Percentiles rank a stretch among this genome's conserved stretches.
These are phyloP conservation scores for Aphis gossypii DNA, from an alignment of 1,140 invertebrate genomes.

Conservation along the genomic window DNA sequence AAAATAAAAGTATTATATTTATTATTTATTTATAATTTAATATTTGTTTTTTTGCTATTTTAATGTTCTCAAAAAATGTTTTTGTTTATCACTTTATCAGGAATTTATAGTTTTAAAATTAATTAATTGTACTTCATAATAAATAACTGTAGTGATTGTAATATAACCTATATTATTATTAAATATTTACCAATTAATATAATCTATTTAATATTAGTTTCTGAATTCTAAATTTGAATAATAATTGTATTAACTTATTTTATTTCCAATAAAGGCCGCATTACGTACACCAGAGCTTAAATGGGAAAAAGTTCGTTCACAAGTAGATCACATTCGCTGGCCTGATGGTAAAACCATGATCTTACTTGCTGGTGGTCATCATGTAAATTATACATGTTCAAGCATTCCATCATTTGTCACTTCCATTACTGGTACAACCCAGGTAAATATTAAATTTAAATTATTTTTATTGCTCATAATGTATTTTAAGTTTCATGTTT, in stretches of 20 bases:
- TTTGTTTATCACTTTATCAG: neutral
- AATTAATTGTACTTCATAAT: neutral
- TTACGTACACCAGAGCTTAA: conserved; percentile 90
- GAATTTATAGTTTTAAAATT: neutral
- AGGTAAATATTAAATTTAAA: conserved; percentile 66
- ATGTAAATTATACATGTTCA: conserved; percentile 96
- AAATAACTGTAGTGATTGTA: neutral
- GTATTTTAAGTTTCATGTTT: conserved; percentile 68
- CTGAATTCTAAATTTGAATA: neutral
- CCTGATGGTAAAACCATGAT: conserved; percentile 91
- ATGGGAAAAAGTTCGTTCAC: conserved; percentile 96
- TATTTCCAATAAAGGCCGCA: conserved; percentile 76
- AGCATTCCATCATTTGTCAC: conserved; percentile 97
- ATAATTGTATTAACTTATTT: conserved; percentile 25
- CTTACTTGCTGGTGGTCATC: conserved; percentile 90
- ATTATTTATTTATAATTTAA: too few relatives aligned
- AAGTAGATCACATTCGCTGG: conserved; percentile 98
- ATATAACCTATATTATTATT: neutral
- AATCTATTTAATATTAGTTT: neutral
- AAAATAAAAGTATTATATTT: too few relatives aligned
- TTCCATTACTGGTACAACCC: conserved; percentile 92
- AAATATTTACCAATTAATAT: neutral
- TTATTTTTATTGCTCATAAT: neutral
- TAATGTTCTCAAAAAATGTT: neutral
- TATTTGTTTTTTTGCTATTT: neutral